Percentiles rank a stretch among this genome's conserved stretches.
phyloP scores from a whole-genome alignment of 1,140 invertebrate species.

The Solen grandis region DNA sequence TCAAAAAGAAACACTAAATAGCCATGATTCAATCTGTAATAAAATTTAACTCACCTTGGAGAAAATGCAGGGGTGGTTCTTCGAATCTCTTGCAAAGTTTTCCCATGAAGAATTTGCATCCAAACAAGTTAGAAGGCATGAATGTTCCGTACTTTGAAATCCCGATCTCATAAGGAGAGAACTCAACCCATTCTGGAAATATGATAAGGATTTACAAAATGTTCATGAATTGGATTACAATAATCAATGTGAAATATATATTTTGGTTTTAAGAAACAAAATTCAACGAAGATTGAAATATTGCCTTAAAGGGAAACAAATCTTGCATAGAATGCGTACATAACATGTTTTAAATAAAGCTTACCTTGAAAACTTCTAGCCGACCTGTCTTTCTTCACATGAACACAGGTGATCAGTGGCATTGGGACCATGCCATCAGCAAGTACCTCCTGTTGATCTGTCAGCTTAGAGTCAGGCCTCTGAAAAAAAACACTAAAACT shows the following conservation, averaged over 20 bases:
- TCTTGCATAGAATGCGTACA: no score
- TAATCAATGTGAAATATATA: neutral
- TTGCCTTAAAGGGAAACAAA: neutral
- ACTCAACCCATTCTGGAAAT: constrained; percentile 82
- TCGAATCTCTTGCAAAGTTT: constrained; percentile 79
- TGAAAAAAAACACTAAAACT: constrained; percentile 64
- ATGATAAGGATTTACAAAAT: no score
- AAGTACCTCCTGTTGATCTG: constrained; percentile 79
- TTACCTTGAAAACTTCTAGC: constrained; percentile 82
- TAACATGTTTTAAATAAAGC: no score
- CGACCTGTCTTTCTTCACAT: constrained; percentile 82
- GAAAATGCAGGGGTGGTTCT: constrained; percentile 80
- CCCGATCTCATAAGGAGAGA: constrained; percentile 82
- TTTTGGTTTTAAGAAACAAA: neutral
- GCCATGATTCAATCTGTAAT: no score
- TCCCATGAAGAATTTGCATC: constrained; percentile 82
- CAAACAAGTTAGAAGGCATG: constrained; percentile 81
- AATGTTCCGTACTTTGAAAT: constrained; percentile 83
- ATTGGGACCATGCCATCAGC: constrained; percentile 78
- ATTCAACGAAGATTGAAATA: neutral
- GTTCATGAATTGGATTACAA: no score
- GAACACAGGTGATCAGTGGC: constrained; percentile 82
- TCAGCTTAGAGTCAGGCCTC: constrained; percentile 78
- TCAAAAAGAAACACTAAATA: no score
- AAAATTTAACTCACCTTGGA: constrained; percentile 68